Conservation (phyloP, 2,888 invertebrate genomes). For the Caradrina clavipalpis region DNA sequence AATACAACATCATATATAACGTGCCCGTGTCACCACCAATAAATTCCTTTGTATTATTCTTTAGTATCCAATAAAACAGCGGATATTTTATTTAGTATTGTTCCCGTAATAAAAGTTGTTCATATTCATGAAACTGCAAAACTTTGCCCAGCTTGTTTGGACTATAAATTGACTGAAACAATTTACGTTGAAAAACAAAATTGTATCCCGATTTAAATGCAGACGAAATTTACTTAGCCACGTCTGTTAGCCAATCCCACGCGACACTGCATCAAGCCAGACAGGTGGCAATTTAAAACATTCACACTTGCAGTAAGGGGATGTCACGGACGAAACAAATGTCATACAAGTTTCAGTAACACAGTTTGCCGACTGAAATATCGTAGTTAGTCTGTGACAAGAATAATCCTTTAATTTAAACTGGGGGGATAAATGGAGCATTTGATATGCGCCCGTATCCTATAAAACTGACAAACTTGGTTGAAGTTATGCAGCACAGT, state of each 20-base stretch:
- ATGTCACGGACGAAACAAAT: slow-evolving; percentile 40
- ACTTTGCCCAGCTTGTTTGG: no score
- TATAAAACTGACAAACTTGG: slow-evolving; percentile 34
- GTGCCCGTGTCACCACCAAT: no score
- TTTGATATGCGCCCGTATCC: slow-evolving; percentile 45
- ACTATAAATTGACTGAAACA: neutral
- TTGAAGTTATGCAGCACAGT: slow-evolving; percentile 14
- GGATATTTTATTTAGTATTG: neutral
- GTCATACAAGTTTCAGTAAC: slow-evolving; percentile 65
- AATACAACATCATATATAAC: no score
- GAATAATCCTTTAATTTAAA: slow-evolving; percentile 67
- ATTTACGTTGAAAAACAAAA: slow-evolving; percentile 1
- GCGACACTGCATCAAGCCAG: slow-evolving; percentile 26
- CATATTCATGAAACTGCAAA: no score
- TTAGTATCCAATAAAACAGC: neutral
- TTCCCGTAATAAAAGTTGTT: neutral
- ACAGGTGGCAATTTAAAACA: slow-evolving; percentile 52
- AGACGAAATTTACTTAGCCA: slow-evolving; percentile 25
- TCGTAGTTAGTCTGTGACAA: slow-evolving; percentile 62
- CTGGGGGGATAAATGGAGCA: slow-evolving; percentile 50
- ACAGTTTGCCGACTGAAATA: slow-evolving; percentile 67
- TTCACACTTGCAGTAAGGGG: slow-evolving; percentile 51
- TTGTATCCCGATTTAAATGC: slow-evolving; percentile 16
- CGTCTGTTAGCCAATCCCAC: slow-evolving; percentile 14
- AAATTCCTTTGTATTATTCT: neutral